phyloP scores from a whole-genome alignment of 2,113 vertebrate species.

The Rallus limicola region DNA sequence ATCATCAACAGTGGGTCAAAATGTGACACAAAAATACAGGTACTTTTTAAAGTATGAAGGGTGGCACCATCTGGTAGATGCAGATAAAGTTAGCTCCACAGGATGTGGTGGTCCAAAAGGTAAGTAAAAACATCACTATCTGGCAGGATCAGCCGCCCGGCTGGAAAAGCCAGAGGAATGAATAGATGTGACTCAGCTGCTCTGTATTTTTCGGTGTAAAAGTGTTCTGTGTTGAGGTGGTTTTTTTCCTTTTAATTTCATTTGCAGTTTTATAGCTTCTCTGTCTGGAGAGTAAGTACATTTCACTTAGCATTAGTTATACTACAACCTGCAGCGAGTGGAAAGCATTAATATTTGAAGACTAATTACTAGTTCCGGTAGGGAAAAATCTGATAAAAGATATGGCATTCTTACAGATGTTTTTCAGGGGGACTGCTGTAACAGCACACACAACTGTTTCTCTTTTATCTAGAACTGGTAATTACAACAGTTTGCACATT shows the following conservation, averaged over 20 bases:
- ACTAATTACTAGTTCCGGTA: neutral
- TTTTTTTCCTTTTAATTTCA: neutral
- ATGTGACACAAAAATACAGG: neutral
- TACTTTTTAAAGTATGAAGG: neutral
- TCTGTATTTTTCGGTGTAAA: neutral
- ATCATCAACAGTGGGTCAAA: neutral
- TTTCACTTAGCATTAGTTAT: neutral
- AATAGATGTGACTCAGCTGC: rapidly evolving
- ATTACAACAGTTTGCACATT: neutral
- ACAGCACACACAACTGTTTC: neutral
- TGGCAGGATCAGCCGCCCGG: neutral
- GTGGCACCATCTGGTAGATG: neutral
- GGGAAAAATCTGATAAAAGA: neutral
- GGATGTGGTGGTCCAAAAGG: neutral
- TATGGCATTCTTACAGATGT: neutral
- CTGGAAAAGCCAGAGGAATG: neutral
- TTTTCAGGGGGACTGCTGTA: neutral
- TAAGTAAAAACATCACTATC: neutral
- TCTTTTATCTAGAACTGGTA: neutral
- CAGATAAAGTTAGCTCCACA: neutral
- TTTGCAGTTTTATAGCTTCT: neutral
- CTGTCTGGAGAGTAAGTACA: neutral
- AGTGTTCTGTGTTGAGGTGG: neutral
- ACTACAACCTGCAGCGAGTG: neutral
- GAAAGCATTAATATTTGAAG: conserved; percentile 3